Conservation (phyloP, 2,113 vertebrate genomes). For the Myiozetetes cayanensis region DNA sequence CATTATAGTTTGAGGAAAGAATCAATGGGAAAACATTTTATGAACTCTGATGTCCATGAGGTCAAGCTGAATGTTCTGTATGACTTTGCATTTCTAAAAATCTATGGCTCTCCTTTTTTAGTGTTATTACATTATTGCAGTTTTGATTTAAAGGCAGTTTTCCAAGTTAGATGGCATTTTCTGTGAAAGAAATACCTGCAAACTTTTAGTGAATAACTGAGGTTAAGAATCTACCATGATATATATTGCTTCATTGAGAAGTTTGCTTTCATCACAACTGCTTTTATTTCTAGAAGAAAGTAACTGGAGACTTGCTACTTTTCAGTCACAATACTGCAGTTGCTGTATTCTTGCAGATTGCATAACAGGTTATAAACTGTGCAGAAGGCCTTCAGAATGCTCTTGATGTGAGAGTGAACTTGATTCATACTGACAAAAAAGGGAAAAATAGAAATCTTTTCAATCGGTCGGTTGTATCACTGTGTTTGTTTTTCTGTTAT, state of each 20-base stretch:
- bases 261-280: background rate
- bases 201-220: background rate
- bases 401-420: background rate
- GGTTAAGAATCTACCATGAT: background rate
- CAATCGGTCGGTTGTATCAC: background rate
- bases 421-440: background rate
- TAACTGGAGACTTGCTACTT: background rate
- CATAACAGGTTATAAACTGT: background rate
- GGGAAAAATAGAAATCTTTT: background rate
- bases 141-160: background rate
- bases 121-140: background rate
- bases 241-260: background rate
- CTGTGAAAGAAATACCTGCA: background rate
- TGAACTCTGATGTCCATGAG: background rate
- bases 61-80: background rate
- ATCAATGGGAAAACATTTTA: background rate
- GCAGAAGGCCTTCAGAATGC: background rate
- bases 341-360: background rate
- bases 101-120: background rate
- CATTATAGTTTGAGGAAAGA: background rate
- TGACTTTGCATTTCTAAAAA: background rate
- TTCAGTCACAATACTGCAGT: background rate
- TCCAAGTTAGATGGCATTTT: background rate
- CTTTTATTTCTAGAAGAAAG: background rate
- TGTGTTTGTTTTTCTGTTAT: background rate